Evolutionary conservation across 2,888 invertebrate species (phyloP), one percentile per base, ranked within the genome.

Genomic region (Laothoe populi): DNA sequence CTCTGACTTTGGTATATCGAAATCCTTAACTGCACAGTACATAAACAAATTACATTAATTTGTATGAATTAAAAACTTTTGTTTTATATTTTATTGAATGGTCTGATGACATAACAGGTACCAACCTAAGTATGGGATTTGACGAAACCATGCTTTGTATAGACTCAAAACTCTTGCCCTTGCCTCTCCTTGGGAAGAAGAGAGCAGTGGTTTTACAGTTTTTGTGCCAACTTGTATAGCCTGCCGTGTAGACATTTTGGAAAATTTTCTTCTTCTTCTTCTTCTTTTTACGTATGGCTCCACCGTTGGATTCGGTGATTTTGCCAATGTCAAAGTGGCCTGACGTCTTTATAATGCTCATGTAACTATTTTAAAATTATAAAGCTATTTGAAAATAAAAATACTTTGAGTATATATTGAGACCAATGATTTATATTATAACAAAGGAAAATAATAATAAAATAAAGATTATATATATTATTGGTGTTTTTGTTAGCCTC

Each of bases 131-230:
- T 96, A 96, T 7, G 98, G 98, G 66, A 98, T 94, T 88, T 98
- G 97, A 70, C 98, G 95, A 88, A 96, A 97, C 98, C 99, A 99
- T 63, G 98, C 96, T 92, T 96, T 98, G 87, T 99, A 99, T 62
- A 99, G 93, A 85, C 95, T 97, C 8, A 98, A 82, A 0, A 97
- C 98, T 84, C 98, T 94, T 79, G 94, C 94, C 74, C 95, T 95
- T 0, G 98, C 98, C 84, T 99, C 98, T 3, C 88, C 93, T 48
- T 90, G 92, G 82, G 96, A 95, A 60, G 96, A 75, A 0, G 99
- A 99, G 68, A 99, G 93, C 75, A 99, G 94, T 35, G 99, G 98
- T 82, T 96, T 96, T 35, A 97, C 98, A 87, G 96, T 95, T 78
- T 95, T 95, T 57, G 84, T 78, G 35, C 90, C 91, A 49, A 90